Conservation (phyloP, 2,113 vertebrate species). For the Promerops cafer region DNA sequence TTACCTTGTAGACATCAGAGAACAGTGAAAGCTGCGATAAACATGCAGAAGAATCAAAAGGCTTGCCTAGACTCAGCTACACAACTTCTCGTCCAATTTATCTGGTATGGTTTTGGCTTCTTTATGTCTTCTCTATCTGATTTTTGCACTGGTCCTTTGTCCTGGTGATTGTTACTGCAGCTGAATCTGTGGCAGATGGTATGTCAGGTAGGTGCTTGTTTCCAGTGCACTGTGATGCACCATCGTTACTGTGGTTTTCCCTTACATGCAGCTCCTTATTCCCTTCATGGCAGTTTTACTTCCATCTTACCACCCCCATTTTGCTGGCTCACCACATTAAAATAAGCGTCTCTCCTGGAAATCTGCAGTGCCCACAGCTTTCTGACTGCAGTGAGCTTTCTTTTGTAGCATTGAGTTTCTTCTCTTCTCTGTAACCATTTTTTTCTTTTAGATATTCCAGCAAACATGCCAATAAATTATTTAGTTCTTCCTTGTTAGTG, state of each 20-base stretch:
- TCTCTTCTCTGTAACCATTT: background rate
- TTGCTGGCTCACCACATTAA: background rate
- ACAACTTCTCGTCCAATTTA: background rate
- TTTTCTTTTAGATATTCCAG: background rate
- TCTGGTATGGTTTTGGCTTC: background rate
- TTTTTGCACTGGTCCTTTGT: background rate
- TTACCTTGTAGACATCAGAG: background rate
- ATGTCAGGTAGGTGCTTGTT: background rate
- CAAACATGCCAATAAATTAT: constrained; percentile 10
- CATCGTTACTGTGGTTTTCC: background rate
- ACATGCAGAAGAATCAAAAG: background rate
- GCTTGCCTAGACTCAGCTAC: background rate
- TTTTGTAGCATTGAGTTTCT: background rate
- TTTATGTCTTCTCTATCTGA: background rate
- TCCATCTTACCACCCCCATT: background rate
- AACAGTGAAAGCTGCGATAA: background rate
- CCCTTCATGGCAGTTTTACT: background rate
- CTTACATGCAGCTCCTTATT: background rate
- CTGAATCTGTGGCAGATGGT: background rate
- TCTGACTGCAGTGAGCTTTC: background rate
- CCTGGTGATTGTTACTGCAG: background rate
- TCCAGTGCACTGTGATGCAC: background rate
- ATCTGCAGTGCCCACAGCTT: background rate
- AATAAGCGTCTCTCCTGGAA: background rate
- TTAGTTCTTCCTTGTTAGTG: constrained; percentile 22